Base-by-base conservation (phyloP, 35 echinoderm and acorn worm genomes). In the Ptychodera flava region DNA sequence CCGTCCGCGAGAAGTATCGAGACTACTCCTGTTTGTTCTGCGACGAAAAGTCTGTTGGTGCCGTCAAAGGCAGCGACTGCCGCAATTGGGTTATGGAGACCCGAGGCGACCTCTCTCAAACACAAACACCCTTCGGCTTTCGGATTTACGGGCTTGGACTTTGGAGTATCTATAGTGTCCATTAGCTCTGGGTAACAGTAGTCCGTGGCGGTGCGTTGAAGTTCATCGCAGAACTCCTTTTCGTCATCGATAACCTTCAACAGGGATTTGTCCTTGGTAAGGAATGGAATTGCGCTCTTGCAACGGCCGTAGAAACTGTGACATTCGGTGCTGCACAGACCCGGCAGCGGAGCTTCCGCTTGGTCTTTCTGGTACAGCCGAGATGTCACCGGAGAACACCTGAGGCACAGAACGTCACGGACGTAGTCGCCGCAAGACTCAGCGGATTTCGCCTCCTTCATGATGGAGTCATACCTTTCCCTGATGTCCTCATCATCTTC, bases 111-210 rank as follows among this genome's bases (percentile, higher is more conserved):
- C 22, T 64, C 45, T 22, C 45, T 64, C 6, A 64, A 64, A 22
- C 45, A 64, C 45, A 64, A 6, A 64, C 45, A 64, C 6, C 6
- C 22, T 6, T 64, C 45, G 6, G 45, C 45, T 64, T 64, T 64
- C 6, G 45, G 45, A 12, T 64, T 22, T 22, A 64, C 45, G 6
- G 45, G 6, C 22, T 12, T 6, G 6, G 6, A 12, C 22, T 6
- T 6, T 6, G 6, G 45, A 64, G 45, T 22, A n/a, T 90, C 78
- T 0, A 36, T 77, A 83, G 91, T 76, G 32, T 85, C 79, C 28
- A 94, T 37, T 14, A 98, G 88, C 27, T 86, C 38, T 0, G 95
- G 95, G 37, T 87, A 98, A 82, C 95, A 98, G 76, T 98, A 97
- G 37, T 90, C 92, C 35, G 84, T 80, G 77, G 92, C 92, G 34